phyloP scores from a whole-genome alignment of 2,113 vertebrate genomes.

The Cryptomyrus ogoouensis region DNA sequence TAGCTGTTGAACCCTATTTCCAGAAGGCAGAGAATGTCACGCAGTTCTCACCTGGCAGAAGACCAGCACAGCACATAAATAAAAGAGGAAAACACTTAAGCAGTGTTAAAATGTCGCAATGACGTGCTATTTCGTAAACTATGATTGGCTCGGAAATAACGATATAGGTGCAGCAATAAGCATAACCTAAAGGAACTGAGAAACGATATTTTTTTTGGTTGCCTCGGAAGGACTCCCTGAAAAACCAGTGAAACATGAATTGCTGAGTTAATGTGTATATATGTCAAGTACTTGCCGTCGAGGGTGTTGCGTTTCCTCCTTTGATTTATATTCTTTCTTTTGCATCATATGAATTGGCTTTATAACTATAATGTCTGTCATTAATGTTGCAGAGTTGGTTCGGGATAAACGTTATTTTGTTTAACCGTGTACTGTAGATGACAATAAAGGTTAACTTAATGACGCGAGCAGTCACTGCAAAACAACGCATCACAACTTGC shows the following conservation, averaged over 20 bases:
- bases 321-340: neutral
- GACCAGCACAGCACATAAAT: neutral
- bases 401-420: neutral
- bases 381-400: neutral
- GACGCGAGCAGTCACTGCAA: neutral
- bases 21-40: neutral
- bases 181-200: neutral
- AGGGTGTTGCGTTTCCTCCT: neutral
- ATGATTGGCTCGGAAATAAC: neutral
- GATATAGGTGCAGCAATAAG: neutral
- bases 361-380: neutral
- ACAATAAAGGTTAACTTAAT: neutral
- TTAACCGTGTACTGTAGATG: neutral
- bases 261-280: neutral
- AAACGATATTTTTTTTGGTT: neutral
- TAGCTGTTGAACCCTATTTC: neutral
- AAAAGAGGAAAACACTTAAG: neutral
- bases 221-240: neutral
- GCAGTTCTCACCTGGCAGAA: neutral
- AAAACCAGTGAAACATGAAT: neutral
- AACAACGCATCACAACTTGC: neutral
- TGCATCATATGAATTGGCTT: neutral
- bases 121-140: neutral
- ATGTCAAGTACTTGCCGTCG: neutral
- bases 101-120: neutral